These are phyloP conservation scores for Macrophya annulata DNA, from an alignment of 2,888 invertebrate genomes.

Conservation along the genomic window DNA sequence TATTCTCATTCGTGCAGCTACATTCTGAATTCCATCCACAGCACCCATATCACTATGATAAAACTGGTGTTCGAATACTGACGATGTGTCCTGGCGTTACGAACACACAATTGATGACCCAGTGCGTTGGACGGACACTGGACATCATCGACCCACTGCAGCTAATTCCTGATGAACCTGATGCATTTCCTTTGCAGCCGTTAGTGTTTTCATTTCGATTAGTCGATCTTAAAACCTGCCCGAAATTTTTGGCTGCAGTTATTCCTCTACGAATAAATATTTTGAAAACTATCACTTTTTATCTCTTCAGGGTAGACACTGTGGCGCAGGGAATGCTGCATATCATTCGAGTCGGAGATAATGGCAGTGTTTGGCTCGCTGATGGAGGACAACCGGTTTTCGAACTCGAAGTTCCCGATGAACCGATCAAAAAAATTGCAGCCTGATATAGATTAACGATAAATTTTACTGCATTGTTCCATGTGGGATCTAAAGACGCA, in stretches of 20 bases:
- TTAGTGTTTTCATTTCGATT: conserved; percentile 59
- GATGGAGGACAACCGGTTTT: conserved; percentile 75
- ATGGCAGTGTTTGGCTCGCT: conserved; percentile 75
- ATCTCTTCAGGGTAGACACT: conserved; percentile 64
- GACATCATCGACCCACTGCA: conserved; percentile 67
- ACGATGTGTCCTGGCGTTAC: conserved; percentile 77
- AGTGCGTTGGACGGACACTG: conserved; percentile 62
- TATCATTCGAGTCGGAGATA: conserved; percentile 67
- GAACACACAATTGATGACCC: conserved; percentile 70
- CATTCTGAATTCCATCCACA: conserved; percentile 21
- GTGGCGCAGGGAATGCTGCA: conserved; percentile 73
- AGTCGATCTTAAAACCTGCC: neutral
- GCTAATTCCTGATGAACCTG: conserved; percentile 62
- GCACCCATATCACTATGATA: conserved; percentile 72
- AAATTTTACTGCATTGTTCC: neutral
- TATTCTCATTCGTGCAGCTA: neutral
- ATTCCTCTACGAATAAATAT: too few species aligned
- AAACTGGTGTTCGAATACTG: conserved; percentile 75
- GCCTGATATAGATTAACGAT: neutral
- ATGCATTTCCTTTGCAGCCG: conserved; percentile 68
- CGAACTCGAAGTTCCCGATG: conserved; percentile 55
- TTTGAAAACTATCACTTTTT: neutral
- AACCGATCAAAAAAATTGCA: neutral
- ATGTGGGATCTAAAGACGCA: neutral
- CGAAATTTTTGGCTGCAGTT: neutral